phyloP scores from a whole-genome alignment of 2,888 invertebrate genomes.

The Tolmerus cingulatus region DNA sequence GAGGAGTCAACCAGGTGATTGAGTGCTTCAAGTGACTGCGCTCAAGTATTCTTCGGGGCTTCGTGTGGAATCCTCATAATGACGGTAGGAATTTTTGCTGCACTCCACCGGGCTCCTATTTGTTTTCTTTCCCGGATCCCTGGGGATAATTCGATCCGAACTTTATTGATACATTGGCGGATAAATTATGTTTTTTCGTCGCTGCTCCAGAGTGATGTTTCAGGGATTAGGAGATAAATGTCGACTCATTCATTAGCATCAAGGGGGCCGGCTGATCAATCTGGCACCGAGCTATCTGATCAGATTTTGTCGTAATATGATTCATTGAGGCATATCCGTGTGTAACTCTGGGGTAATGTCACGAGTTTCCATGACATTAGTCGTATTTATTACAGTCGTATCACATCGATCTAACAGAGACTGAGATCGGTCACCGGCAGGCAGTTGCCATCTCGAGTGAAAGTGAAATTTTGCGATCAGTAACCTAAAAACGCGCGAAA shows the following conservation, averaged over 20 bases:
- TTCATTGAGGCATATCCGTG: slow-evolving; percentile 14
- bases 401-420: background rate
- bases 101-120: slow-evolving; percentile 10
- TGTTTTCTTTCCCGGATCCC: slow-evolving; percentile 27
- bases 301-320: slow-evolving; percentile 27
- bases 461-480: background rate
- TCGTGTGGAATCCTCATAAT: slow-evolving; percentile 24
- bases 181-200: background rate
- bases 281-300: background rate
- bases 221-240: slow-evolving; percentile 36
- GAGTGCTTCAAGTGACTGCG: slow-evolving; percentile 10
- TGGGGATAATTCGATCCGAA: slow-evolving; percentile 32
- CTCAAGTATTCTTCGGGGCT: slow-evolving; percentile 19
- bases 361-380: background rate
- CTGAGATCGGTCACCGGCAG: background rate
- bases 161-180: slow-evolving; percentile 38
- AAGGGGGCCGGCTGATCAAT: slow-evolving; percentile 1
- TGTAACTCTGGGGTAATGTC: background rate
- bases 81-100: slow-evolving; percentile 33
- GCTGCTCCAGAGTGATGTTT: background rate
- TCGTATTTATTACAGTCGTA: background rate
- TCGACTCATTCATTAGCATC: slow-evolving; percentile 41
- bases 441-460: background rate
- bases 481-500: background rate
- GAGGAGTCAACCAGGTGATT: slow-evolving; percentile 32